A percentile compares a stretch with the other conserved stretches of the same genome.
These are phyloP conservation scores for Urechis unicinctus DNA, from an alignment of 2,888 invertebrate genomes.

Conservation along the genomic window DNA sequence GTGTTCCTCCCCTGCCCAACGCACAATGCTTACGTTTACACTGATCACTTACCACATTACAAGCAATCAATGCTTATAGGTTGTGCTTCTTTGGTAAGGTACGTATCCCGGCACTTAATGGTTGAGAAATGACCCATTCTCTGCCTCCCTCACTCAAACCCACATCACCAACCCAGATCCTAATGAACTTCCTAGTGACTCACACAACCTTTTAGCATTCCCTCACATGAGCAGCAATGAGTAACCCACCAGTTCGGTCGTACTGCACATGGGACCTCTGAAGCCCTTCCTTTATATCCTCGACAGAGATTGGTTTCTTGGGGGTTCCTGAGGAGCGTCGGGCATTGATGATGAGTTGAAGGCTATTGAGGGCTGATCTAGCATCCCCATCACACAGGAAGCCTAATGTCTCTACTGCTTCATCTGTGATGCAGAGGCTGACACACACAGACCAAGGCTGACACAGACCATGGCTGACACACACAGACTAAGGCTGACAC, in stretches of 20 bases:
- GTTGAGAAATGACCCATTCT: no score
- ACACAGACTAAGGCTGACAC: no score
- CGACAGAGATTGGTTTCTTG: constrained; percentile 54
- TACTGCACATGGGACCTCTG: constrained; percentile 72
- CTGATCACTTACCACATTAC: neutral
- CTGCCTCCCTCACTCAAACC: no score
- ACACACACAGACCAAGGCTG: no score
- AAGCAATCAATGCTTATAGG: neutral
- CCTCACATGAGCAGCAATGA: neutral
- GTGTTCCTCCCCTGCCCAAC: constrained; percentile 64
- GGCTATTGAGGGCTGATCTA: constrained; percentile 67
- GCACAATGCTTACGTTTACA: neutral
- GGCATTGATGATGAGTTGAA: constrained; percentile 66
- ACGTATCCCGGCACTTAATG: no score
- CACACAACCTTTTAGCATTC: no score
- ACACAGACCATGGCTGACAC: no score
- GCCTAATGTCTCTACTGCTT: constrained; percentile 65
- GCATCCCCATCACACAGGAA: constrained; percentile 78
- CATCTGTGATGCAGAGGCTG: constrained; percentile 55
- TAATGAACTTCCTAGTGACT: no score
- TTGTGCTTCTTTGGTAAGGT: neutral
- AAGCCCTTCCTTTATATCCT: constrained; percentile 67
- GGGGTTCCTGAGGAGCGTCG: constrained; percentile 15
- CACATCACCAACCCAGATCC: no score
- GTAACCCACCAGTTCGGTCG: constrained; percentile 59